phyloP scores from a whole-genome alignment of 2,113 vertebrate genomes.

The Saguinus imperator region DNA sequence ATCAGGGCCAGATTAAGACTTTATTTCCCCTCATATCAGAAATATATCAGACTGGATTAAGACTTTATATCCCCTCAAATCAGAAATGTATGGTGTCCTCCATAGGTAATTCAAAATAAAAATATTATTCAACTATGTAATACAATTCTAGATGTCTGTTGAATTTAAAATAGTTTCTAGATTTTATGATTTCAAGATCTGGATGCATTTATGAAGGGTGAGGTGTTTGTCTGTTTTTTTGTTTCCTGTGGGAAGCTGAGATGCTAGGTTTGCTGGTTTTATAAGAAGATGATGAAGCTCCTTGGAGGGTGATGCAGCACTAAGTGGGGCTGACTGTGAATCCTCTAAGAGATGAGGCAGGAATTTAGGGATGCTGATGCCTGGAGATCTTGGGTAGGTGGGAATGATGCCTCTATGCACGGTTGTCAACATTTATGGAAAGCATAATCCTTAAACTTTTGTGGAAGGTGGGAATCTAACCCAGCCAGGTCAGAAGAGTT shows the following conservation, averaged over 20 bases:
- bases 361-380: neutral
- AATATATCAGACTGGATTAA: neutral
- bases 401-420: neutral
- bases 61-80: neutral
- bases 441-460: neutral
- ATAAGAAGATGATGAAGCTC: neutral
- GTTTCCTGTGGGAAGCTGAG: neutral
- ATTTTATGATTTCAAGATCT: neutral
- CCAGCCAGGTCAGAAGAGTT: neutral
- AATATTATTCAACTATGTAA: neutral
- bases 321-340: neutral
- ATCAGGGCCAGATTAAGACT: neutral
- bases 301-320: neutral
- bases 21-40: neutral
- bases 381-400: neutral
- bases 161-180: neutral
- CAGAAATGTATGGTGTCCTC: neutral
- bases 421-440: neutral
- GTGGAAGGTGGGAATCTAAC: neutral
- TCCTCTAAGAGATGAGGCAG: neutral
- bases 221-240: neutral
- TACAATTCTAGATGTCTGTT: neutral
- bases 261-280: neutral
- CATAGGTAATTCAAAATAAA: conserved; percentile 1
- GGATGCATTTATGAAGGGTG: neutral